Evolutionary conservation across 2,797 vertebrate genomes (phyloP), one percentile per base, ranked within the genome.

Genomic region (Pseudotriccus pelzelni): DNA sequence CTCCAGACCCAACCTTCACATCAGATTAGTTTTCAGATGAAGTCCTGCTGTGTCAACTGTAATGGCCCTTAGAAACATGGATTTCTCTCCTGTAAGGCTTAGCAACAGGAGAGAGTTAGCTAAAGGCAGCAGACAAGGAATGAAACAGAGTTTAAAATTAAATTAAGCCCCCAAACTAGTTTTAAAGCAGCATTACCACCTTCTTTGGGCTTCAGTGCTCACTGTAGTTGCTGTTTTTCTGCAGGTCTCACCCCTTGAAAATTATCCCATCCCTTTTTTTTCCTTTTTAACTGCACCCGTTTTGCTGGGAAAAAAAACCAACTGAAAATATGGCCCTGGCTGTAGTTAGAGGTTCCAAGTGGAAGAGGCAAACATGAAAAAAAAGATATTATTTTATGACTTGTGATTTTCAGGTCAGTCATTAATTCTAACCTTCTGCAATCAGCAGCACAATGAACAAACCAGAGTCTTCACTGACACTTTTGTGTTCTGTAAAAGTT

Each of bases 21-120:
- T 95, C 74, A 9, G 44, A 95, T 96, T 96, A 94, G 44, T 75
- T 94, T 88, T 84, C 89, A 77, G 41, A 86, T 22, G 47, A 52
- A 84, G 67, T 74, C 91, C 91, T 73, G 78, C 95, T 87, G 87
- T 82, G 91, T n/a, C 84, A 59, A 77, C 89, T 76, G 47, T 21
- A 84, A 64, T 19, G 44, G 89, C 49, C 85, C 80, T 79, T 91
- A 20, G 77, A 86, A 91, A 90, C 87, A 6, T 1, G 37, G 25
- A 34, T 89, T 84, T 86, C 66, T 84, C 62, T 81, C 70, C 70
- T 39, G 85, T 70, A 84, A 87, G 80, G 76, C 67, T 87, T 86
- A 79, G 87, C 70, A 92, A 93, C 80, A 32, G 83, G 44, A 49
- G 41, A 72, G 49, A 72, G 37, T 73, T 72, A 66, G 58, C 46